Evolutionary conservation across 2,113 vertebrate species (phyloP), one percentile per base, ranked within the genome.

Genomic region (Calidris pygmaea): DNA sequence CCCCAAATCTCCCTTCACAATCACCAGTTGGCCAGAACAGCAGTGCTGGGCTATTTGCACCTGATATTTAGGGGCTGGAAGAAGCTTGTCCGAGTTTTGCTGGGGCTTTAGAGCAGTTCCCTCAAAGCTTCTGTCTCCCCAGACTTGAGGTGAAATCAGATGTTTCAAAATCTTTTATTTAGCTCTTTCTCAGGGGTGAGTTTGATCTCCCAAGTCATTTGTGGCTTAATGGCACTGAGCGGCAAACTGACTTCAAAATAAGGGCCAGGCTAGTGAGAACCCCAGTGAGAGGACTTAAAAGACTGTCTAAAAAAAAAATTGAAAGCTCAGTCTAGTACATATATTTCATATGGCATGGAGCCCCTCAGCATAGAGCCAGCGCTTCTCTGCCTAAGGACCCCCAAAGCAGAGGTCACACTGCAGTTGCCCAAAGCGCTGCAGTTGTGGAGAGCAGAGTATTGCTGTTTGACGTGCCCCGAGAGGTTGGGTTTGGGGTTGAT

Each of bases 111-210:
- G 59, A 53, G 73, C 32, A 60, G 55, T 48, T 78, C 37, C 48
- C 32, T 76, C 34, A 19, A 41, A 66, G 48, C 47, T 91, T 41
- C 30, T 16, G 9, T 87, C 87, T 67, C 72, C 45, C 35, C 70
- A 74, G 48, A 39, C 47, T 56, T 89, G 45, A 0, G 0, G 60
- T 81, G 75, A 91, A 90, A 93, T 83, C 55, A 52, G 87, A 67
- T 83, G 72, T 92, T 96, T 96, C 76, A 84, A 74, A 89, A 81
- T 93, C 90, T 74, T 74, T 93, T 77, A 32, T 74, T 89, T 66
- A 74, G 79, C 79, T 88, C 85, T 55, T 91, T 73, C 67, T 93
- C 50, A 43, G 82, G 87, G 90, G 68, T 30, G 58, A 78, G 71
- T 85, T 82, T 67, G 53, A 66, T 62, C 45, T 83, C 68, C 55